Percentiles rank a stretch among this genome's conserved stretches.
phyloP scores from a whole-genome alignment of 2,113 vertebrate species.

The Nothobranchius kuhntae region DNA sequence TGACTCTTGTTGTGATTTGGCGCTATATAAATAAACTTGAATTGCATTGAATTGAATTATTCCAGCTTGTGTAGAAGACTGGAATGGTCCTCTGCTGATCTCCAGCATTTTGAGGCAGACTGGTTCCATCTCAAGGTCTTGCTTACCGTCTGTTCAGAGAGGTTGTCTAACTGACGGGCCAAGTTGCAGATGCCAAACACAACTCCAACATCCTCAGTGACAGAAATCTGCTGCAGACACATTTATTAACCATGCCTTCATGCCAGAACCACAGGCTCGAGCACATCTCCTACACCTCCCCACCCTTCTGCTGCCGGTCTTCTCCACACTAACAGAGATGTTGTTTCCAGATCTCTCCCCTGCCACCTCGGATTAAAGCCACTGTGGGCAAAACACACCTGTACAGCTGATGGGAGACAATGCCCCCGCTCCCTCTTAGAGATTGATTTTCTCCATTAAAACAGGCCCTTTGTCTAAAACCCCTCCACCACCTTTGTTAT shows the following conservation, averaged over 20 bases:
- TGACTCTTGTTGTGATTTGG: too few relatives aligned
- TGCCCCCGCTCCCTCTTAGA: constrained; percentile 70
- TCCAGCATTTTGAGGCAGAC: too few relatives aligned
- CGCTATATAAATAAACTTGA: too few relatives aligned
- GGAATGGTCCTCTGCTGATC: too few relatives aligned
- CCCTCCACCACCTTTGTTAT: constrained; percentile 90
- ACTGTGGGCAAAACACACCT: constrained; percentile 77
- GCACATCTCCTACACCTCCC: constrained; percentile 1
- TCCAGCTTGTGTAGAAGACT: too few relatives aligned
- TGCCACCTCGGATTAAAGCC: constrained; percentile 83
- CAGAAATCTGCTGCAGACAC: neutral
- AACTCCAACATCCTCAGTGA: too few relatives aligned
- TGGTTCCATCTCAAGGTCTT: neutral
- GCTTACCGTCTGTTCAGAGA: neutral
- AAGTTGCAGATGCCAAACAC: neutral
- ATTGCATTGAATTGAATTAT: too few relatives aligned
- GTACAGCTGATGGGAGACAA: constrained; percentile 79
- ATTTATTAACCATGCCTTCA: neutral
- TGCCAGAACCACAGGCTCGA: constrained; percentile 3
- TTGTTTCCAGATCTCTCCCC: constrained; percentile 75
- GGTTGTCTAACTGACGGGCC: neutral
- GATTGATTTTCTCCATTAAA: constrained; percentile 88
- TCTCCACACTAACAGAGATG: constrained; percentile 61
- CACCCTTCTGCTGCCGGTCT: constrained; percentile 1
- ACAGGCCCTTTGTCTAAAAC: constrained; percentile 88